Evolutionary conservation across 1,140 invertebrate genomes (phyloP).

Genomic region (Lepidurus couesii): DNA sequence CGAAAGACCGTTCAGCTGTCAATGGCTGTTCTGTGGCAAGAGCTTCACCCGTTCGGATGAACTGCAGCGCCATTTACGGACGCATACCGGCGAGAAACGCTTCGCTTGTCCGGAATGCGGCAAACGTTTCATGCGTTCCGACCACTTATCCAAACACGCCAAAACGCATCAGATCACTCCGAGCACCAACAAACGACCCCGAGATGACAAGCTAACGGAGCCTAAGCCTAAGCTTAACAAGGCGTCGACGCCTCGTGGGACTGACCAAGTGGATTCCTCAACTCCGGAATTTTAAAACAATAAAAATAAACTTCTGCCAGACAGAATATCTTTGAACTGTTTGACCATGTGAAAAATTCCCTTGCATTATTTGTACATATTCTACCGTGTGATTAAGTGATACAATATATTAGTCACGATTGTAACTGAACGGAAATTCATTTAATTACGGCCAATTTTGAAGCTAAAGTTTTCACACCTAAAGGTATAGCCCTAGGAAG

Average conservation of each 20-base stretch:
- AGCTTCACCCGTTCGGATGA: constrained; percentile 95
- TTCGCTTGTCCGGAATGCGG: constrained; percentile 92
- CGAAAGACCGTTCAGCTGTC: constrained; percentile 58
- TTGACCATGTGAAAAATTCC: too few relatives aligned
- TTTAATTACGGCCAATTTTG: too few relatives aligned
- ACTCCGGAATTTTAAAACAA: not conserved
- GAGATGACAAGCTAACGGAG: constrained; percentile 54
- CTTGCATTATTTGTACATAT: not conserved
- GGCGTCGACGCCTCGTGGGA: not conserved
- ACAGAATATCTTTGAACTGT: too few relatives aligned
- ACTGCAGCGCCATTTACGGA: constrained; percentile 88
- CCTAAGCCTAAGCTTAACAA: not conserved
- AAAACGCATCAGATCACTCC: constrained; percentile 70
- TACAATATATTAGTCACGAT: not conserved
- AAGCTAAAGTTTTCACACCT: too few relatives aligned
- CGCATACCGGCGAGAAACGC: constrained; percentile 93
- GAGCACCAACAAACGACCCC: constrained; percentile 55
- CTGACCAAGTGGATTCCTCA: not conserved
- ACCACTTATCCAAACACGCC: constrained; percentile 92
- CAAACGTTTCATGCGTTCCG: constrained; percentile 68
- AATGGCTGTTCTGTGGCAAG: constrained; percentile 52
- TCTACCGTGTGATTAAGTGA: not conserved
- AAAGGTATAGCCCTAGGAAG: too few relatives aligned
- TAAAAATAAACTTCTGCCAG: too few relatives aligned
- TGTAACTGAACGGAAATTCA: not conserved